Base-by-base conservation (phyloP, 1,140 invertebrate genomes). In the Caenorhabditis tropicalis region DNA sequence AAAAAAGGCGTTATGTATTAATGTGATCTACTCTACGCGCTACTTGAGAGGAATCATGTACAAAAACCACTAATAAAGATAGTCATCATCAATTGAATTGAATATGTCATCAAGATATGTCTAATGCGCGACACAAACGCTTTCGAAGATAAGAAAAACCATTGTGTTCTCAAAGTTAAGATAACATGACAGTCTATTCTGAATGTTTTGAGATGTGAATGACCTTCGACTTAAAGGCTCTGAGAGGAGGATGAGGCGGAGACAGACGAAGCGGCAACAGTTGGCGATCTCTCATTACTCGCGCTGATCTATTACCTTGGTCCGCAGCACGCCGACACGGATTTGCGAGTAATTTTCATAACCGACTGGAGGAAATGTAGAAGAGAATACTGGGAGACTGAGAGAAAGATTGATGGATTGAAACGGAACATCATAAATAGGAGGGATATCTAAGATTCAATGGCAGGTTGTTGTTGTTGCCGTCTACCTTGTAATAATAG, bases 201-300 rank as follows among this genome's bases (percentile, higher is more conserved):
- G 33, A 39, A 27, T 43, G 65, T 74, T 74, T 39, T 43, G 65
- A 74, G 29, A 39, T 12, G 12, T 6, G 39, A 43, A 43, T 74
- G 65, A 74, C 65, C 65, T 74, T 74, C 65, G 65, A 74, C 65
- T 74, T 74, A 74, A 39, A 31, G 65, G 65, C 65, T 74, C 65
- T 21, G n/a, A n/a, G n/a, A n/a, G 12, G 9, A 15, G 15, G 33
- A 36, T 19, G 36, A 74, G 36, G n/a, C 65, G 65, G 65, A 43
- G 65, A 74, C 65, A 74, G 33, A 74, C 36, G 65, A 74, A 74
- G 36, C 53, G 19, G 53, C 29, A 74, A 74, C 65, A 74, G 65
- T 74, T 74, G 65, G 65, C 65, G 36, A 7, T 36, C 65, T 74
- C 65, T 74, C 65, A 74, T 74, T 74, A 74, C 65, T 74, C 36